Conservation (phyloP, 2,113 vertebrate species). For the Balaeniceps rex region DNA sequence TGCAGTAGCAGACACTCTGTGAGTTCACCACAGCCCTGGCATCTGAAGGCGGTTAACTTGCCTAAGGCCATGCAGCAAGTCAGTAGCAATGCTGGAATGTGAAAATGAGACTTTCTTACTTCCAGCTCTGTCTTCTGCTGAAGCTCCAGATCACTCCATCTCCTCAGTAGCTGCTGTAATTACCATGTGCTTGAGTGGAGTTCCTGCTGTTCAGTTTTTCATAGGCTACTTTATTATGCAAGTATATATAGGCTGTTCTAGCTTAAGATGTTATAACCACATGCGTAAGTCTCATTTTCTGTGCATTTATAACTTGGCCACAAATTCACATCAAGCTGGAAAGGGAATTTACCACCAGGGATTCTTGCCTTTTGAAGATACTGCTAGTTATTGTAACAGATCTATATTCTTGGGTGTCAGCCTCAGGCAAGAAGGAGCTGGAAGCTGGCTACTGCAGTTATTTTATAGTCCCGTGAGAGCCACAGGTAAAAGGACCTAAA, state of each 20-base stretch:
- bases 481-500: neutral
- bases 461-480: neutral
- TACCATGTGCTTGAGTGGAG: neutral
- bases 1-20: neutral
- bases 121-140: neutral
- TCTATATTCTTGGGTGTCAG: neutral
- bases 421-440: neutral
- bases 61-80: neutral
- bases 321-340: neutral
- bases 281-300: neutral
- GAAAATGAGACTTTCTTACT: neutral
- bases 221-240: slow-evolving; percentile 3
- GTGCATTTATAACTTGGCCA: neutral
- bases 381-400: neutral
- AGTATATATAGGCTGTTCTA: neutral
- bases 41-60: neutral
- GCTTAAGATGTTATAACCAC: neutral
- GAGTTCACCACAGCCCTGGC: neutral
- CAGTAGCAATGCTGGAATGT: neutral
- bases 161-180: neutral
- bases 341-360: slow-evolving; percentile 23
- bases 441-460: neutral
- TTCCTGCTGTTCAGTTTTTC: neutral
- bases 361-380: neutral
- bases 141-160: neutral